phyloP scores from a whole-genome alignment of 2,113 vertebrate genomes.

The Calidris pugnax region DNA sequence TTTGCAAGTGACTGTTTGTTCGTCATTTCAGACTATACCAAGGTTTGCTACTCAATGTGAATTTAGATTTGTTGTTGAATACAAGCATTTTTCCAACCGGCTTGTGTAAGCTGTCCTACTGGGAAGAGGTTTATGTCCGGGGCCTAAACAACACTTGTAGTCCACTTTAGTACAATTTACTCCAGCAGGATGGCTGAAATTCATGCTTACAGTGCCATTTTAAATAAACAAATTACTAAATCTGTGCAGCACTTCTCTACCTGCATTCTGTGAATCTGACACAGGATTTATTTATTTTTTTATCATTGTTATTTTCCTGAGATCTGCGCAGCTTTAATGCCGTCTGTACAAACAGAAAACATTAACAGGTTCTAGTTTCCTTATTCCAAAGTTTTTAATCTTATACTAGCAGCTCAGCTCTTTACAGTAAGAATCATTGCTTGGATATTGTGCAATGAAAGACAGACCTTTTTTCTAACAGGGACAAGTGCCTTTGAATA shows the following conservation, averaged over 20 bases:
- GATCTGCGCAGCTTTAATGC: background rate
- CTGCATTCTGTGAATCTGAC: conserved; percentile 43
- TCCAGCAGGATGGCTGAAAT: conserved; percentile 63
- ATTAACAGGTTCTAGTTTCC: background rate
- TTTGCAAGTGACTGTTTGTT: conserved; percentile 66
- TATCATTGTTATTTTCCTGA: background rate
- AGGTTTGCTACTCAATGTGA: conserved; percentile 53
- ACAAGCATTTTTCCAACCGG: conserved; percentile 49
- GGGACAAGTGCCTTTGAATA: background rate
- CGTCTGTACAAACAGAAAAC: background rate
- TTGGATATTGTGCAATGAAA: background rate
- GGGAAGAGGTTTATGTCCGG: conserved; percentile 32
- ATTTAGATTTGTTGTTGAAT: conserved; percentile 64
- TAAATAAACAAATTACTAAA: conserved; percentile 62
- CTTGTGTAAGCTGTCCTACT: conserved; percentile 40
- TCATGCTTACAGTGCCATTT: conserved; percentile 29
- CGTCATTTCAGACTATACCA: conserved; percentile 47
- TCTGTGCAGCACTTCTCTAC: background rate
- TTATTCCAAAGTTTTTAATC: background rate
- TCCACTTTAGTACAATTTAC: conserved; percentile 60
- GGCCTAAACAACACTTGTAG: conserved; percentile 33
- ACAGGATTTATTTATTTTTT: background rate
- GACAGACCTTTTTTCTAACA: background rate
- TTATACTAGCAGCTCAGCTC: background rate
- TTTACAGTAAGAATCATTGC: background rate